Evolutionary conservation across 2,797 vertebrate species (phyloP), one percentile per base, ranked within the genome.

Genomic region (Paratrypauchen microcephalus): DNA sequence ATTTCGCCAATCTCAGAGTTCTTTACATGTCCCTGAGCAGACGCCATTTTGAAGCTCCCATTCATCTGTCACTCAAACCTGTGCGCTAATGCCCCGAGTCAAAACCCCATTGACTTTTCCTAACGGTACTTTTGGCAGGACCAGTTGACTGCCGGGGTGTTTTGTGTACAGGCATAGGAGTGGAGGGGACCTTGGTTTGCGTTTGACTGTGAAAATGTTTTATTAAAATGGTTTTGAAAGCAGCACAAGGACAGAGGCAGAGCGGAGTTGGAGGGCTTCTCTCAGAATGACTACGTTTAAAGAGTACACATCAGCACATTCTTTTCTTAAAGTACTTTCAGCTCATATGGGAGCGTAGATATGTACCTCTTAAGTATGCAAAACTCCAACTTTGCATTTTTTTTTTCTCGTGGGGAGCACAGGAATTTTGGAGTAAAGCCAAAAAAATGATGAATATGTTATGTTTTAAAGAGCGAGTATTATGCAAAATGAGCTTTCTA

Each of bases 171-270:
- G 8, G 59, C 41, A 61, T 32, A 3, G 39, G 39, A 24, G 59
- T 6, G 32, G 59, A 23, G 30, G 16, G 32, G 30, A 61, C 30
- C 59, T 61, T 13, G 59, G 39, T 8, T 24, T 23, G 32, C 32
- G 12, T 63, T 63, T 18, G 32, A 39, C 19, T 61, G 30, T 39
- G 36, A 21, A 23, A 63, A 47, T 39, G 21, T 63, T 63, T 63
- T 63, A 24, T 45, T 47, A 45, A 63, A 45, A 63, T 45, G 19
- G 21, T 30, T 45, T 21, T 41, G n/a, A 63, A 63, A 45, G 39
- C 13, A 13, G 61, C 21, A 63, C 36, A 45, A 63, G 61, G 61
- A 47, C 61, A 63, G 61, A 47, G 32, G 30, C 4, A 45, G n/a
- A 45, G 61, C 36, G 18, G 60, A 18, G 36, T 13, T 30, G 26